A percentile compares a stretch with the other conserved stretches of the same genome.
These are phyloP conservation scores for Leucophenga varia DNA, from an alignment of 1,140 invertebrate species.

Conservation along the genomic window DNA sequence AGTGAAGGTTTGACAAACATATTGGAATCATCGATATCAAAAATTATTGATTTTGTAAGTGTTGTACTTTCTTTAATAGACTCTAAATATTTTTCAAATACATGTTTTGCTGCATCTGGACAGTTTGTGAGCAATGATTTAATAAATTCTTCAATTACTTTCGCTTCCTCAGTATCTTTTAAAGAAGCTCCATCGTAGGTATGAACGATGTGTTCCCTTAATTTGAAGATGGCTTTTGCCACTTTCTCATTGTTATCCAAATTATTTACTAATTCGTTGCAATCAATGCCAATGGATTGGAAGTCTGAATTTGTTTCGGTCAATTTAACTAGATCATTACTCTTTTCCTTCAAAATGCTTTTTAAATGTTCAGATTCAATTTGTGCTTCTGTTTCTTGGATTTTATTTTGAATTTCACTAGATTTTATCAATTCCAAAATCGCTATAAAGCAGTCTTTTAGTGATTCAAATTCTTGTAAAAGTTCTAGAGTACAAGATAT, in stretches of 20 bases:
- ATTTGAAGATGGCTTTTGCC: slow-evolving; percentile 35
- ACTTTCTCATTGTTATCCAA: slow-evolving; percentile 17
- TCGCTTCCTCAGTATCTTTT: slow-evolving; percentile 10
- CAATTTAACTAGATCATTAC: slow-evolving; percentile 1
- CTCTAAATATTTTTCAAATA: slow-evolving; percentile 23
- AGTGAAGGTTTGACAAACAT: slow-evolving; percentile 30
- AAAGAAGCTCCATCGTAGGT: slow-evolving; percentile 34
- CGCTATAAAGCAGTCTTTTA: neutral
- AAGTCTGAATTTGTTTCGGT: neutral
- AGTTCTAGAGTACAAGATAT: slow-evolving; percentile 15
- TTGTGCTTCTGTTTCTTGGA: neutral
- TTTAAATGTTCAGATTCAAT: neutral
- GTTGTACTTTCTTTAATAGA: slow-evolving; percentile 33
- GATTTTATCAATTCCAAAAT: neutral
- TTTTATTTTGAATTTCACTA: neutral
- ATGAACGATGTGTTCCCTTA: slow-evolving; percentile 46
- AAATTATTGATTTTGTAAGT: slow-evolving; percentile 27
- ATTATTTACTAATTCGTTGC: slow-evolving; percentile 25
- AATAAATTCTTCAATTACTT: slow-evolving; percentile 30
- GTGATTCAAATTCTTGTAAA: slow-evolving; percentile 12
- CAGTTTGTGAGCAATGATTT: slow-evolving; percentile 23
- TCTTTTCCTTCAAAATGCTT: neutral
- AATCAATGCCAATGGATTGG: slow-evolving; percentile 8
- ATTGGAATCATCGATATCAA: slow-evolving; percentile 26
- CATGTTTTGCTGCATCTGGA: slow-evolving; percentile 19